phyloP scores from a whole-genome alignment of 2,888 invertebrate genomes.

The Plebejus argus region DNA sequence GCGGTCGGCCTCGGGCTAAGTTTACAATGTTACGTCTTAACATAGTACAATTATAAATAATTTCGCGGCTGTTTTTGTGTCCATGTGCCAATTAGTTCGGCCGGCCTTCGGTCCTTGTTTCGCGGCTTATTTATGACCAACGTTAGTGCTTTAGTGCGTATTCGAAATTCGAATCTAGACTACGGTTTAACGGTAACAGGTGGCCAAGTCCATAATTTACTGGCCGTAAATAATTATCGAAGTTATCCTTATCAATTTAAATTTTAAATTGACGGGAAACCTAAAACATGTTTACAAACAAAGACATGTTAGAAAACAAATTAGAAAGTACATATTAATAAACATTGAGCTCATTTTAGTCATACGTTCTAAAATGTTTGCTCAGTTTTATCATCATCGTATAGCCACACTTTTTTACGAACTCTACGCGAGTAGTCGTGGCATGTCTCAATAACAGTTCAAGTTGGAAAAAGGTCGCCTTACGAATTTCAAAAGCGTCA shows the following conservation, averaged over 20 bases:
- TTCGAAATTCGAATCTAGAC: slow-evolving; percentile 1
- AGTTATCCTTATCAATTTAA: too few species aligned
- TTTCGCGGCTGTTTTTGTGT: slow-evolving; percentile 60
- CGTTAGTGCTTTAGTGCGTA: slow-evolving; percentile 2
- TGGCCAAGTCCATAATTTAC: neutral
- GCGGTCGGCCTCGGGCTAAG: slow-evolving; percentile 56
- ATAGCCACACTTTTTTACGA: neutral
- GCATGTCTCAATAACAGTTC: slow-evolving; percentile 26
- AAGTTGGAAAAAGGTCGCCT: slow-evolving; percentile 27
- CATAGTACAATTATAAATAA: slow-evolving; percentile 62
- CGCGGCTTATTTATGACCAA: slow-evolving; percentile 18
- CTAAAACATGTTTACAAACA: too few species aligned
- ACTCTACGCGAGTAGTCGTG: slow-evolving; percentile 11
- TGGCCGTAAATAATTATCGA: neutral
- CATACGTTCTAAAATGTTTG: too few species aligned
- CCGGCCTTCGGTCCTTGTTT: slow-evolving; percentile 57
- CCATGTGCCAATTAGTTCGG: slow-evolving; percentile 46
- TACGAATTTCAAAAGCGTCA: slow-evolving; percentile 31
- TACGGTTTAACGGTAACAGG: neutral
- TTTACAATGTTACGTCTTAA: slow-evolving; percentile 58
- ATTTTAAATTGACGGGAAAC: too few species aligned
- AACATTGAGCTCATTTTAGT: too few species aligned
- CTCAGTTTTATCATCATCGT: neutral
- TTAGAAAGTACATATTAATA: too few species aligned
- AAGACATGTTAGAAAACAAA: too few species aligned